Conservation (phyloP, 2,888 invertebrate species). For the Tiphia femorata region DNA sequence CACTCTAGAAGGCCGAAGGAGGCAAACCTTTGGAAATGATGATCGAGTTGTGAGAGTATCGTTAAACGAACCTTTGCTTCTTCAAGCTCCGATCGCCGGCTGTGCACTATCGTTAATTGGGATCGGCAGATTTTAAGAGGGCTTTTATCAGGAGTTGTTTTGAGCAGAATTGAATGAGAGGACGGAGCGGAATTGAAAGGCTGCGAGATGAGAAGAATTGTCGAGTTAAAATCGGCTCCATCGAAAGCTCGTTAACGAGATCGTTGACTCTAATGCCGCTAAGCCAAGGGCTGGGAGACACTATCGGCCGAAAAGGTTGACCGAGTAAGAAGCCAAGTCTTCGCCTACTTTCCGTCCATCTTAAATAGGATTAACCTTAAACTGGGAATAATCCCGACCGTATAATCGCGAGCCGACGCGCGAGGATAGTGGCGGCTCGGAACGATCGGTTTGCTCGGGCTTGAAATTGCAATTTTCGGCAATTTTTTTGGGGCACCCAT, state of each 20-base stretch:
- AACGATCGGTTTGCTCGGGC: conserved; percentile 26
- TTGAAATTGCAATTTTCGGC: conserved; percentile 8
- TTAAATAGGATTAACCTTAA: conserved; percentile 60
- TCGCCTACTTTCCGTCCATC: conserved; percentile 55
- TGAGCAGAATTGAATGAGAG: background rate
- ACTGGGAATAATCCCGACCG: conserved; percentile 53
- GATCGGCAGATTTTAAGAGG: too few relatives aligned
- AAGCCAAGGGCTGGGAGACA: too few relatives aligned
- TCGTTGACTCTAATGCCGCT: conserved; percentile 55
- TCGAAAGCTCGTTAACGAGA: conserved; percentile 57
- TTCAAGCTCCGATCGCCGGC: too few relatives aligned
- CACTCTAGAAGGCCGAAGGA: too few relatives aligned
- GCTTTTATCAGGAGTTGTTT: too few relatives aligned
- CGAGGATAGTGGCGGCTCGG: conserved; percentile 10
- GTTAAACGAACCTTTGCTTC: too few relatives aligned
- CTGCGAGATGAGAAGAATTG: background rate
- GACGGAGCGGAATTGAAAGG: background rate
- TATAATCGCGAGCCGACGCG: conserved; percentile 35
- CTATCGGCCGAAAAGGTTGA: conserved; percentile 52
- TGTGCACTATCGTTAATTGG: too few relatives aligned
- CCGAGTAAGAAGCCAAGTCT: conserved; percentile 57
- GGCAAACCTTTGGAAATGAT: too few relatives aligned
- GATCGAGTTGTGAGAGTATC: too few relatives aligned
- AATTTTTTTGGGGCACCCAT: too few relatives aligned
- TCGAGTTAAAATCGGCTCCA: conserved; percentile 34